phyloP scores from a whole-genome alignment of 2,797 vertebrate genomes.

The Epinephelus awoara region DNA sequence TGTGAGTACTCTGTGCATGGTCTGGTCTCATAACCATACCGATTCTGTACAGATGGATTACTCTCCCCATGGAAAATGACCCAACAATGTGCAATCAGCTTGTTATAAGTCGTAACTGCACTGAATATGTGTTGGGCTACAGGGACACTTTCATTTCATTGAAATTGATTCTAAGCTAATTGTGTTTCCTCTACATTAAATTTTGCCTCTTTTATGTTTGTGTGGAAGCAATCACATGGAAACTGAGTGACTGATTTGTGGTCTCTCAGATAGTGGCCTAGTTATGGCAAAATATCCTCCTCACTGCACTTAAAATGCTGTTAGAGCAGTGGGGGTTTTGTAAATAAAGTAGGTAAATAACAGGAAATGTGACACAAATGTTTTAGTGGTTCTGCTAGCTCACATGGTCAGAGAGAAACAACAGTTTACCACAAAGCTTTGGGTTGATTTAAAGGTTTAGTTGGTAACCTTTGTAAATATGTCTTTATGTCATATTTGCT shows the following conservation, averaged over 20 bases:
- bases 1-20: background rate
- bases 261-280: conserved; percentile 7
- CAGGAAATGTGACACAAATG: too few relatives aligned
- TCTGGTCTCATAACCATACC: background rate
- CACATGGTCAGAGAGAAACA: background rate
- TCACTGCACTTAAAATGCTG: background rate
- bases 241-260: conserved; percentile 8
- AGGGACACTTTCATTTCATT: conserved; percentile 26
- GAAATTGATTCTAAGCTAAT: conserved; percentile 30
- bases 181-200: conserved; percentile 1
- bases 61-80: conserved; percentile 18
- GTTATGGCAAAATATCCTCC: conserved; percentile 5
- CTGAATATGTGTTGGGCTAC: background rate
- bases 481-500: too few relatives aligned
- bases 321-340: background rate
- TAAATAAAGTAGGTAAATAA: background rate
- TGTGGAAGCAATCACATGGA: conserved; percentile 2
- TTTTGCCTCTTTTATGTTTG: background rate
- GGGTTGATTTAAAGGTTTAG: too few relatives aligned
- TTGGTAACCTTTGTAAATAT: too few relatives aligned
- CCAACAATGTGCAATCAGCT: conserved; percentile 27
- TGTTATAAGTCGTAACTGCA: background rate
- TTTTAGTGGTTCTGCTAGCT: background rate
- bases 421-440: background rate
- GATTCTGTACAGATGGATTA: conserved; percentile 13